A percentile compares a stretch with the other conserved stretches of the same genome.
These are phyloP conservation scores for Larimichthys polyactis DNA, from an alignment of 2,113 vertebrate species.

Conservation along the genomic window DNA sequence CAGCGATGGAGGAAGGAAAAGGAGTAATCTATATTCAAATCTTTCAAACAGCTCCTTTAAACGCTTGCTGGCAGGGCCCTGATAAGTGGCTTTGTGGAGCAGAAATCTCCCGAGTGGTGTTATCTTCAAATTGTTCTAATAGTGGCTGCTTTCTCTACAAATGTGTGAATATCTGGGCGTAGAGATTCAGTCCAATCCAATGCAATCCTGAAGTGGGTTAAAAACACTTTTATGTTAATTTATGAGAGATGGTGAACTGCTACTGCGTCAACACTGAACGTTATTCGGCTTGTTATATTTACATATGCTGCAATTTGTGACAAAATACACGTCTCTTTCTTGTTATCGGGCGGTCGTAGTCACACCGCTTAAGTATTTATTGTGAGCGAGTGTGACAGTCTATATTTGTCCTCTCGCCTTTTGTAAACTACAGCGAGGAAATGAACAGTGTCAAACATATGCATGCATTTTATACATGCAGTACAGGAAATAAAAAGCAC, in stretches of 20 bases:
- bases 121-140: slow-evolving; percentile 75
- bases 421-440: slow-evolving; percentile 27
- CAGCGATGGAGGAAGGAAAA: slow-evolving; percentile 37
- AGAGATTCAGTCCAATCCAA: slow-evolving; percentile 34
- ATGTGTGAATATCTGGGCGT: slow-evolving; percentile 43
- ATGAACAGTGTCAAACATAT: slow-evolving; percentile 7
- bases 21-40: slow-evolving; percentile 71
- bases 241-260: slow-evolving; percentile 10
- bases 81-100: slow-evolving; percentile 75
- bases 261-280: not conserved
- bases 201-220: slow-evolving; percentile 23
- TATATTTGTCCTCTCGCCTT: slow-evolving; percentile 13
- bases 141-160: slow-evolving; percentile 56
- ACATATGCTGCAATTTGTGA: slow-evolving; percentile 7
- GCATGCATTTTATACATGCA: slow-evolving; percentile 40
- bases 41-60: slow-evolving; percentile 69
- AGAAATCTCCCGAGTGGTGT: slow-evolving; percentile 64
- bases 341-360: not conserved
- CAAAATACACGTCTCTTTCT: not conserved
- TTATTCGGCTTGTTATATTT: slow-evolving; percentile 23
- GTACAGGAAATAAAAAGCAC: not conserved
- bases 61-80: slow-evolving; percentile 67
- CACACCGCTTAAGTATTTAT: slow-evolving; percentile 23
- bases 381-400: not conserved
- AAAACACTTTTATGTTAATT: slow-evolving; percentile 20